Conservation (phyloP, 2,113 vertebrate genomes). For the Argyrosomus japonicus region DNA sequence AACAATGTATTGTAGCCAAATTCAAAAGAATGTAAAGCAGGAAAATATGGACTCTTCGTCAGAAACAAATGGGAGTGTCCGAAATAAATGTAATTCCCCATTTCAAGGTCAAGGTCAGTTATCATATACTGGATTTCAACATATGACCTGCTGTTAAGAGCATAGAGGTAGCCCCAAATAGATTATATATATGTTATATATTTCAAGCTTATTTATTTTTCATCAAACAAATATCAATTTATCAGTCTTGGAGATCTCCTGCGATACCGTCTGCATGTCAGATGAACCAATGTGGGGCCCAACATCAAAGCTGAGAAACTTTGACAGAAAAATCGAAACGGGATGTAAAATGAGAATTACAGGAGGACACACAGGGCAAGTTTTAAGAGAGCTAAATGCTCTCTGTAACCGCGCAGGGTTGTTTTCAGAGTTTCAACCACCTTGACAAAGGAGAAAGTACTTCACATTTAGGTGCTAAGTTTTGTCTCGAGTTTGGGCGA, state of each 20-base stretch:
- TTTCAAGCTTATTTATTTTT: background rate
- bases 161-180: background rate
- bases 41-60: background rate
- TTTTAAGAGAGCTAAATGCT: constrained; percentile 9
- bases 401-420: background rate
- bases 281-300: background rate
- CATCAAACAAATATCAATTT: background rate
- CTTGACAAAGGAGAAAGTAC: constrained; percentile 26
- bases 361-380: background rate
- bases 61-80: background rate
- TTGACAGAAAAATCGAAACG: background rate
- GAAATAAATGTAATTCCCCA: background rate
- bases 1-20: constrained; percentile 2
- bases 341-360: constrained; percentile 6
- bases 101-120: background rate
- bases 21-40: constrained; percentile 6
- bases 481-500: constrained; percentile 21
- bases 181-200: background rate
- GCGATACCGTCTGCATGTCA: background rate
- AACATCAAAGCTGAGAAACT: background rate
- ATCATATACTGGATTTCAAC: background rate
- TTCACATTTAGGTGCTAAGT: constrained; percentile 27
- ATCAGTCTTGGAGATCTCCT: background rate
- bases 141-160: background rate
- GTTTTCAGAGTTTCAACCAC: constrained; percentile 21